phyloP scores from a whole-genome alignment of 2,113 vertebrate genomes.

The Paramormyrops kingsleyae region DNA sequence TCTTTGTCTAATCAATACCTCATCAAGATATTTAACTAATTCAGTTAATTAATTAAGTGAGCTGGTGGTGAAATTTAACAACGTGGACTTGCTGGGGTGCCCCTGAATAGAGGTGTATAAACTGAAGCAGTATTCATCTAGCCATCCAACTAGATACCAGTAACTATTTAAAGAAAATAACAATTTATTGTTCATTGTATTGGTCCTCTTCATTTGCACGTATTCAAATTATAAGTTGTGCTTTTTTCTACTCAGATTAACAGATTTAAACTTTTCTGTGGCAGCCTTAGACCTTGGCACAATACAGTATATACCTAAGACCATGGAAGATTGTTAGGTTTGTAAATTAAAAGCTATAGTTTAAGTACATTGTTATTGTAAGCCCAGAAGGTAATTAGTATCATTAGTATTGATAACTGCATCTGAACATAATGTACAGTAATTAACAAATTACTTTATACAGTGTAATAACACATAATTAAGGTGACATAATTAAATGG shows the following conservation, averaged over 20 bases:
- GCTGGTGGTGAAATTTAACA: not conserved
- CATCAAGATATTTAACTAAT: not conserved
- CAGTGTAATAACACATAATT: not conserved
- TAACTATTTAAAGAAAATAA: not conserved
- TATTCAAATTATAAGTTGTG: not conserved
- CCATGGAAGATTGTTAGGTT: not conserved
- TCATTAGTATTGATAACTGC: not conserved
- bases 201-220: not conserved
- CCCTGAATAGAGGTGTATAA: not conserved
- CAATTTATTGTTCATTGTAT: not conserved
- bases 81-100: not conserved
- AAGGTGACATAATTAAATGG: not conserved
- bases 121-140: not conserved
- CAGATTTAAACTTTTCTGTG: not conserved
- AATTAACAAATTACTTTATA: not conserved
- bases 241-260: not conserved
- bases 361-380: not conserved
- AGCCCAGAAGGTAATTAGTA: not conserved
- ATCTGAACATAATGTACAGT: not conserved
- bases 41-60: not conserved
- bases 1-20: not conserved
- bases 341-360: not conserved
- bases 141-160: not conserved
- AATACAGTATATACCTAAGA: not conserved
- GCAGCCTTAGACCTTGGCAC: not conserved